A percentile compares a stretch with the other conserved stretches of the same genome.
These are phyloP conservation scores for Dufourea novaeangliae DNA, from an alignment of 1,140 invertebrate genomes.

Conservation along the genomic window DNA sequence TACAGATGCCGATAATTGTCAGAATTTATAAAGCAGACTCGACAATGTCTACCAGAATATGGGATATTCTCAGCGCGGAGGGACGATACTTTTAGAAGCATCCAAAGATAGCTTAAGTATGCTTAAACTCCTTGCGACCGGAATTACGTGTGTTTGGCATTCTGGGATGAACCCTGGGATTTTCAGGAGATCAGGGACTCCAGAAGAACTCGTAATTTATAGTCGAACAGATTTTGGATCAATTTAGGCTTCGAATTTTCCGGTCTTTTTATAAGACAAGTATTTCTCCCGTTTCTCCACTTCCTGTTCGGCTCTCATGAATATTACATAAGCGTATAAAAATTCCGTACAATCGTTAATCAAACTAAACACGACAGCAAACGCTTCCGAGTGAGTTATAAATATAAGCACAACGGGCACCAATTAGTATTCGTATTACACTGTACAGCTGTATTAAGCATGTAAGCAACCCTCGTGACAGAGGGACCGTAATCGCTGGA, in stretches of 20 bases:
- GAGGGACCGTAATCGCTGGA: background rate
- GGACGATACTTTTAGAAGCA: constrained; percentile 11
- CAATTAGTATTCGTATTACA: background rate
- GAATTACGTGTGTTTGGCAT: constrained; percentile 40
- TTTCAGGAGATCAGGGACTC: background rate
- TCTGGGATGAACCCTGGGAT: constrained; percentile 18
- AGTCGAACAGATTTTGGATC: background rate
- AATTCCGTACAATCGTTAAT: too few relatives aligned
- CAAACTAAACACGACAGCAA: background rate
- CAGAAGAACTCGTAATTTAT: background rate
- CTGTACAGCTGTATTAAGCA: background rate
- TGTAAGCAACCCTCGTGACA: background rate
- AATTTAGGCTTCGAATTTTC: background rate
- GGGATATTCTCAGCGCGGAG: background rate
- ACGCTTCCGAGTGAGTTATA: background rate
- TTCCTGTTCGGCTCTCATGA: background rate
- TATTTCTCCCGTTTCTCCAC: background rate
- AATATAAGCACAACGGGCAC: background rate
- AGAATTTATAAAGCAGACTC: background rate
- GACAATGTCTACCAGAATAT: background rate
- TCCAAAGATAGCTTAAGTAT: constrained; percentile 29
- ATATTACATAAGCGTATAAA: too few relatives aligned
- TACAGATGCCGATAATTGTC: background rate
- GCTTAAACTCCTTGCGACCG: background rate
- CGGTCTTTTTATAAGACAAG: background rate